Conservation (phyloP, 2,797 vertebrate species). For the Notolepis coatsorum region DNA sequence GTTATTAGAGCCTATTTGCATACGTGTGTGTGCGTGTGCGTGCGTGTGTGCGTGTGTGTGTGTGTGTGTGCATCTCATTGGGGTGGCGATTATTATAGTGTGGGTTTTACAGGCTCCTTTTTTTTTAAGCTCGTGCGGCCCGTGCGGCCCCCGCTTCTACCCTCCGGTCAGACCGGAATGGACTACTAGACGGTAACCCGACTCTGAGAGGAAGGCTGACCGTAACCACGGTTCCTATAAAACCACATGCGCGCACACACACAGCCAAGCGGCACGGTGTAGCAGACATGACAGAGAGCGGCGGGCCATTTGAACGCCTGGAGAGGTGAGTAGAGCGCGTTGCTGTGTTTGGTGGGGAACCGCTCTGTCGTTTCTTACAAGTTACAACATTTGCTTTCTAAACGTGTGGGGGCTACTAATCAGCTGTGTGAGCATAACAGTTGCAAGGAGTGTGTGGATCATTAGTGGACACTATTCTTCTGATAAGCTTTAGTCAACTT, state of each 20-base stretch:
- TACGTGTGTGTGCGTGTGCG: neutral
- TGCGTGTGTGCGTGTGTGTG: neutral
- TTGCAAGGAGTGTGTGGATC: too few relatives aligned
- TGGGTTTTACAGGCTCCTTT: too few relatives aligned
- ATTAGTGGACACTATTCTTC: too few relatives aligned
- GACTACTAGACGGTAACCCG: constrained; percentile 69
- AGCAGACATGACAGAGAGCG: constrained; percentile 83
- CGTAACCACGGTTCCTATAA: constrained; percentile 21
- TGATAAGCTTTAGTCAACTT: too few relatives aligned
- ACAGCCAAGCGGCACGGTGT: constrained; percentile 16
- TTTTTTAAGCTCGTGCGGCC: too few relatives aligned
- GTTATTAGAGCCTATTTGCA: too few relatives aligned
- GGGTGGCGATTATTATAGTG: neutral
- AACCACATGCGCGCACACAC: constrained; percentile 42
- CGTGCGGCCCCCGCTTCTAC: too few relatives aligned
- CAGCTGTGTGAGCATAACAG: too few relatives aligned
- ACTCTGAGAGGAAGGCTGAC: constrained; percentile 51
- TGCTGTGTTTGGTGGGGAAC: neutral
- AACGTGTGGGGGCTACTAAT: too few relatives aligned
- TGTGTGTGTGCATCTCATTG: neutral
- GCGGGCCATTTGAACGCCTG: constrained; percentile 63
- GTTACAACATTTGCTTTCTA: too few relatives aligned
- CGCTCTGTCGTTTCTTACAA: too few relatives aligned
- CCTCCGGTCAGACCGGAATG: too few relatives aligned
- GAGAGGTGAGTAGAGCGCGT: constrained; percentile 75